Evolutionary conservation across 2,113 vertebrate species (phyloP), one percentile per base, ranked within the genome.

Genomic region (Solea solea): DNA sequence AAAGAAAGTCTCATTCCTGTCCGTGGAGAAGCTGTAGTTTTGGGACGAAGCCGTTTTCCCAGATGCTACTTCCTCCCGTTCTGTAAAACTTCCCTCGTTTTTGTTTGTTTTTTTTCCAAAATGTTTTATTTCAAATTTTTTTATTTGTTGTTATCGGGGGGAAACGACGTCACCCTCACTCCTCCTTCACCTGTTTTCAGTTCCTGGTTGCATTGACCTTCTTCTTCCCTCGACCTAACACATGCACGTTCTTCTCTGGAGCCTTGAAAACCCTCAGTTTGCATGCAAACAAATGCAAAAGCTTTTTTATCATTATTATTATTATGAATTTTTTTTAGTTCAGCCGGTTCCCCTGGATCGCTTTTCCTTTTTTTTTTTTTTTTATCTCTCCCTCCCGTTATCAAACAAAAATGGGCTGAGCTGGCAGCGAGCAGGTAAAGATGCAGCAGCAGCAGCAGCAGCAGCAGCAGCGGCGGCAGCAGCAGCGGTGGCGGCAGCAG

Each of bases 221-320:
- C 89, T 94, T 93, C 94, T 94, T 77, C 92, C 91, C 92, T 90
- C 93, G 93, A 94, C 95, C 93, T 96, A 95, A 95, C 95, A 96
- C 95, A 96, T 99, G 97, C 97, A 98, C 97, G 97, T 95, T 93
- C 95, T 94, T 96, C 95, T 95, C 96, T 96, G 95, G 94, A 95
- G 95, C 94, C 95, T 96, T 95, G 95, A 96, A 90, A 95, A 96
- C 95, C 95, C 94, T 95, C 96, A 95, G 96, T 96, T 98, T 99
- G 97, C 97, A 98, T 99, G 97, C 95, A 1, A 79, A 92, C 91
- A 94, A 95, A 97, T 95, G 94, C 96, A 95, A 92, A 96, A 94
- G 79, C 85, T 89, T 87, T 90, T 88, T 86, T 76, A 21, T 21
- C 21, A 21, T 72, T 52, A 25, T 52, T 10, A 25, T 25, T 92